Percentiles rank a stretch among this genome's conserved stretches.
phyloP scores from a whole-genome alignment of 2,797 vertebrate genomes.

The Takifugu rubripes region DNA sequence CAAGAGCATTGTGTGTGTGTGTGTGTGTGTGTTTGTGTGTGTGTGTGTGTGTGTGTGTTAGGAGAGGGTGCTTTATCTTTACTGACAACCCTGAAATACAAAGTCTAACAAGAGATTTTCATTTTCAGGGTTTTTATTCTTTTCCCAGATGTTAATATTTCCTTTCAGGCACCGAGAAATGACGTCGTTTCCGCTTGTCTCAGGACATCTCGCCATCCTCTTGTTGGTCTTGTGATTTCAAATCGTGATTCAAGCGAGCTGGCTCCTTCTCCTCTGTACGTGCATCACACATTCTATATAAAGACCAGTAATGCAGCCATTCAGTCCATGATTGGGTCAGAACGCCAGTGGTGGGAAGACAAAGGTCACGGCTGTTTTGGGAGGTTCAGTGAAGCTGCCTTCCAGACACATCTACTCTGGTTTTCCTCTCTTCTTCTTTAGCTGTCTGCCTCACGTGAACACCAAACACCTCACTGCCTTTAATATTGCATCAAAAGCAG shows the following conservation, averaged over 20 bases:
- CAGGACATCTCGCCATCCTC: background rate
- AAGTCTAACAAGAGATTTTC: conserved; percentile 42
- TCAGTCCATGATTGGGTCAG: conserved; percentile 43
- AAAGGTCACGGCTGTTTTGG: conserved; percentile 65
- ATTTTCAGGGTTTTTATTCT: conserved; percentile 33
- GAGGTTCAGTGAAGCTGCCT: conserved; percentile 54
- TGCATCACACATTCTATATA: conserved; percentile 47
- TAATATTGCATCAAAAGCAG: conserved; percentile 57
- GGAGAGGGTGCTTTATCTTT: conserved; percentile 59
- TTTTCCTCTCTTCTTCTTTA: conserved; percentile 8
- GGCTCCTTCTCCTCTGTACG: background rate
- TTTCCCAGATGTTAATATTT: conserved; percentile 26
- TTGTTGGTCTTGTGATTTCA: conserved; percentile 11
- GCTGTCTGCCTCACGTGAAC: conserved; percentile 26
- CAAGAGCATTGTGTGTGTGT: conserved; percentile 9
- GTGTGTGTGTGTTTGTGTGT: conserved; percentile 3
- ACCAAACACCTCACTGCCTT: conserved; percentile 46
- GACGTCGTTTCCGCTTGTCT: conserved; percentile 25
- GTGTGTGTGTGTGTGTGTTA: conserved; percentile 16
- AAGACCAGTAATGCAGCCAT: conserved; percentile 48
- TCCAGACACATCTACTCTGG: conserved; percentile 29
- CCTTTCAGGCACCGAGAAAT: conserved; percentile 2
- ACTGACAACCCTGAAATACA: conserved; percentile 53
- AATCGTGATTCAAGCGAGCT: conserved; percentile 41
- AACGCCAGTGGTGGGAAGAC: conserved; percentile 31